Evolutionary conservation across 2,888 invertebrate species (phyloP).

Genomic region (Metellina segmentata): DNA sequence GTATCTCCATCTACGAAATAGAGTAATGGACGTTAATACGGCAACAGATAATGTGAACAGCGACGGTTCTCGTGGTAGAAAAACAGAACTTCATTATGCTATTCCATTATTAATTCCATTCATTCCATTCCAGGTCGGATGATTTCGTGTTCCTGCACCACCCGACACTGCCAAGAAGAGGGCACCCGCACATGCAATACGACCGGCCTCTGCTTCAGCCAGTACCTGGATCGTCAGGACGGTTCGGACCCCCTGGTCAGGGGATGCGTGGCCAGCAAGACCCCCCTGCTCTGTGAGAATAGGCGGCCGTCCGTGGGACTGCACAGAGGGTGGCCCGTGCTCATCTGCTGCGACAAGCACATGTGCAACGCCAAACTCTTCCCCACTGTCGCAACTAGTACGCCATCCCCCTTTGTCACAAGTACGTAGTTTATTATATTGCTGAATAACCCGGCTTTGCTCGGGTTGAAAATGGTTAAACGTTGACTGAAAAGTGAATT

Average conservation of each 20-base stretch:
- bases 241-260: slow-evolving; percentile 79
- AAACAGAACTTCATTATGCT: background rate
- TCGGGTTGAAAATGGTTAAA: no score
- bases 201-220: slow-evolving; percentile 81
- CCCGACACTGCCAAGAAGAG: slow-evolving; percentile 80
- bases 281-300: slow-evolving; percentile 82
- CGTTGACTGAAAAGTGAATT: no score
- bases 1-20: no score
- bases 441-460: no score
- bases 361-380: slow-evolving; percentile 80
- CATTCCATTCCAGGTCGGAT: slow-evolving; percentile 69
- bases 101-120: background rate
- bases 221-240: slow-evolving; percentile 80
- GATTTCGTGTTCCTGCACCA: slow-evolving; percentile 81
- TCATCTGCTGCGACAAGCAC: slow-evolving; percentile 81
- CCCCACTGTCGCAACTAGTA: slow-evolving; percentile 78
- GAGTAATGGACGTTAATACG: no score
- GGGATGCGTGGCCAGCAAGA: slow-evolving; percentile 81
- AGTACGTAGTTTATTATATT: no score
- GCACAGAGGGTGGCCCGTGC: slow-evolving; percentile 80
- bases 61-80: no score
- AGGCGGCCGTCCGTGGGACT: slow-evolving; percentile 79
- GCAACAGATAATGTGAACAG: no score
- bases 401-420: slow-evolving; percentile 69
- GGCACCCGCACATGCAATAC: slow-evolving; percentile 80